Percentiles rank a stretch among this genome's conserved stretches.
phyloP scores from a whole-genome alignment of 2,888 invertebrate species.

The Ellobium chinense region DNA sequence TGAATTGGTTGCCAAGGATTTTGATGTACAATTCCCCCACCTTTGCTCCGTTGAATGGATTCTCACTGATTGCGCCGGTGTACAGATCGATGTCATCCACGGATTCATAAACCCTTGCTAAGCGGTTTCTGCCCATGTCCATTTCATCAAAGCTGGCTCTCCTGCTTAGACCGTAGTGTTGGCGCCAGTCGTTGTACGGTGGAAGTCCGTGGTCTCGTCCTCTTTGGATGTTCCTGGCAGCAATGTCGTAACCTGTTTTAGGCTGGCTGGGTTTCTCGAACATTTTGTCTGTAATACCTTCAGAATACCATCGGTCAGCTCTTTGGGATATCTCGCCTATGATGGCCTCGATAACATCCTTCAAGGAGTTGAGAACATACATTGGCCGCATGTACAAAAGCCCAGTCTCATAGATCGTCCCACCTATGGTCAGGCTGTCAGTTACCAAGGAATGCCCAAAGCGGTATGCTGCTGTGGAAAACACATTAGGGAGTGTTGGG shows the following conservation, averaged over 20 bases:
- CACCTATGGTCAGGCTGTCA: conserved; percentile 32
- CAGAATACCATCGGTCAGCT: conserved; percentile 38
- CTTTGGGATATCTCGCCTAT: conserved; percentile 35
- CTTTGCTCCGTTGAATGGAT: neutral
- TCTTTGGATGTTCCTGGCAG: conserved; percentile 40
- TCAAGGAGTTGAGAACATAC: conserved; percentile 39
- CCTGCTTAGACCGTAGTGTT: conserved; percentile 44
- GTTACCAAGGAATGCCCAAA: conserved; percentile 54
- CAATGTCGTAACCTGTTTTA: conserved; percentile 36
- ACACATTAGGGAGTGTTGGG: conserved; percentile 48
- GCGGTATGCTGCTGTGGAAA: conserved; percentile 51
- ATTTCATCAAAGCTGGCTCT: neutral
- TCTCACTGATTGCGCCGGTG: conserved; percentile 7
- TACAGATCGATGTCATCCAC: conserved; percentile 28
- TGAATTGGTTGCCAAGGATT: neutral
- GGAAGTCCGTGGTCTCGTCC: conserved; percentile 46
- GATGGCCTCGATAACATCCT: conserved; percentile 40
- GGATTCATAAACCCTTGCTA: neutral
- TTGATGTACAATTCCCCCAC: conserved; percentile 12
- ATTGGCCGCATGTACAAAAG: conserved; percentile 47
- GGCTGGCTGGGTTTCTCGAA: conserved; percentile 8
- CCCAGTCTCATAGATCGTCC: neutral
- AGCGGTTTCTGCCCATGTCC: neutral
- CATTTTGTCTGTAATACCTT: conserved; percentile 25
- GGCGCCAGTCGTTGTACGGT: conserved; percentile 44